Conservation (phyloP, 2,113 vertebrate species). For the Ammospiza nelsoni region DNA sequence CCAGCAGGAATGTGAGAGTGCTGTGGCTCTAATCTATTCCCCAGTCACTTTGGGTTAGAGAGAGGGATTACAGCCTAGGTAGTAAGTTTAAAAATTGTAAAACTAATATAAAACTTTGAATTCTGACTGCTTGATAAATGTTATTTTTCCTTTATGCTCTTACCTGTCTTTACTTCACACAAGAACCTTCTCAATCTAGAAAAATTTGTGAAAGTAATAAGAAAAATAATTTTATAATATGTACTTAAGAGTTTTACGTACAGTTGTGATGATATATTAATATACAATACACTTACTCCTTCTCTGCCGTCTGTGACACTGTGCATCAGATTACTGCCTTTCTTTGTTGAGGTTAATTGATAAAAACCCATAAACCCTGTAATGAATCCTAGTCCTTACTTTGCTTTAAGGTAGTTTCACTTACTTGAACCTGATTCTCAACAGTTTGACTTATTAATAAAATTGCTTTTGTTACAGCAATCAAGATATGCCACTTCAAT, state of each 20-base stretch:
- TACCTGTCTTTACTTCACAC: neutral
- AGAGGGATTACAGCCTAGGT: slow-evolving; percentile 18
- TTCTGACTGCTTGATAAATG: neutral
- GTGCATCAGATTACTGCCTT: neutral
- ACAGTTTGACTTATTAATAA: neutral
- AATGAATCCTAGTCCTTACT: neutral
- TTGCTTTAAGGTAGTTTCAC: neutral
- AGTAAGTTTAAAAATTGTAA: neutral
- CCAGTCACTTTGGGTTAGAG: slow-evolving; percentile 36
- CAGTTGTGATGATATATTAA: neutral
- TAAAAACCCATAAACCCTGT: neutral
- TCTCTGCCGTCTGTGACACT: neutral
- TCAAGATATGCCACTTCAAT: neutral
- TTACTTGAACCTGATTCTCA: neutral
- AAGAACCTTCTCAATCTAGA: neutral
- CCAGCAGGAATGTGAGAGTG: neutral
- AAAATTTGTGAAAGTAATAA: neutral
- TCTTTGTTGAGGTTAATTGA: neutral
- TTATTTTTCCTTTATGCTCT: neutral
- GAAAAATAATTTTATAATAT: neutral
- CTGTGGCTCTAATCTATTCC: slow-evolving; percentile 17
- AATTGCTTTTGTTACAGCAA: neutral
- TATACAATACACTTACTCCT: neutral
- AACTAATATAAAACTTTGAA: neutral
- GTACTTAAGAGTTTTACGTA: neutral